Percentiles rank a stretch among this genome's conserved stretches.
Conservation (phyloP, 2,888 invertebrate genomes). For the Pristionchus mayeri region DNA sequence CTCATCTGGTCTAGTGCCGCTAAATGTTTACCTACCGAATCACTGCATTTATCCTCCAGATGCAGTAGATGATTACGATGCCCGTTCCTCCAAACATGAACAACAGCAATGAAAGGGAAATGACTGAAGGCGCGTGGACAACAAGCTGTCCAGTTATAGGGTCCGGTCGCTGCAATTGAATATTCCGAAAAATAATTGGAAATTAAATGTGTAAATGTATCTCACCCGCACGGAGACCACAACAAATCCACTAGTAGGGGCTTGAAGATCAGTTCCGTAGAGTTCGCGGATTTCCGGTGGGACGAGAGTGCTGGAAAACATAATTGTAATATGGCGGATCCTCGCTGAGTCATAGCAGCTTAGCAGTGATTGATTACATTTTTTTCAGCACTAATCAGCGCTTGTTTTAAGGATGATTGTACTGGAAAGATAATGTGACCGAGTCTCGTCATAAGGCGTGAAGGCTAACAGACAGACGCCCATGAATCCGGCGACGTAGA, state of each 20-base stretch:
- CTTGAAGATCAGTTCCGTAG: neutral
- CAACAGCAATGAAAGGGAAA: neutral
- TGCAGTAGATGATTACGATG: neutral
- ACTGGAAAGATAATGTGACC: too few species aligned
- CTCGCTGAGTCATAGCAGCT: too few species aligned
- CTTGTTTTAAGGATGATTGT: too few species aligned
- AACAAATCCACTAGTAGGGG: neutral
- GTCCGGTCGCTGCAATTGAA: neutral
- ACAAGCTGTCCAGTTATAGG: neutral
- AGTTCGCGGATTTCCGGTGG: neutral
- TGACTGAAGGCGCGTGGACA: neutral
- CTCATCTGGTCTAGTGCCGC: too few species aligned
- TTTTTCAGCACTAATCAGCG: too few species aligned
- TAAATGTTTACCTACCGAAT: neutral
- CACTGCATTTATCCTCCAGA: neutral
- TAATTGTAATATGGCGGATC: neutral
- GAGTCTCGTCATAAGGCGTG: neutral
- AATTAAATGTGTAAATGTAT: neutral
- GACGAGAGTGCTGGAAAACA: neutral
- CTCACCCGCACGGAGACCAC: neutral
- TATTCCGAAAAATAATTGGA: too few species aligned
- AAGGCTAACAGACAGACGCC: neutral
- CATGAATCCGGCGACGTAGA: neutral
- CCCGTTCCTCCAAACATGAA: neutral
- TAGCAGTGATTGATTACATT: too few species aligned